phyloP scores from a whole-genome alignment of 2,888 invertebrate species.

The Strigamia maritima region DNA sequence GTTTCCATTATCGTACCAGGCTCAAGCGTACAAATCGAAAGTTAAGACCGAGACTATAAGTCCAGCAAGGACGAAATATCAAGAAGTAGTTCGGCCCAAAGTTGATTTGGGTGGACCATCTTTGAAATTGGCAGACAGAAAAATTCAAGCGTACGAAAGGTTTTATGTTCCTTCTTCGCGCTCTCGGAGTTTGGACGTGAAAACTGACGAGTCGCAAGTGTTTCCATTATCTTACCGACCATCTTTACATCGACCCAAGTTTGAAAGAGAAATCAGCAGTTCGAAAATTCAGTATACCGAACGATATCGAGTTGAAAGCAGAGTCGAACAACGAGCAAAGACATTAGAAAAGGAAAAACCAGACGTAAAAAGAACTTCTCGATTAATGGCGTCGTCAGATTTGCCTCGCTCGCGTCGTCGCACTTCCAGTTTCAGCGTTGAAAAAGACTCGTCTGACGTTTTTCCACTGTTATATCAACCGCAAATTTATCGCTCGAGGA shows the following conservation, averaged over 20 bases:
- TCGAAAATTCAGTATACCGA: neutral
- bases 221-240: neutral
- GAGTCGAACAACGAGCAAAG: neutral
- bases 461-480: neutral
- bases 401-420: neutral
- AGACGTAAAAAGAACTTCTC: neutral
- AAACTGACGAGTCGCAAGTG: neutral
- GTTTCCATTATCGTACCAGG: neutral
- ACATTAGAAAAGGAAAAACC: neutral
- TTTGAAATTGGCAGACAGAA: neutral
- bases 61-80: neutral
- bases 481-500: neutral
- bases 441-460: neutral
- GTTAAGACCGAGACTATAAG: neutral
- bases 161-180: neutral
- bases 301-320: neutral
- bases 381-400: neutral
- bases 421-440: neutral
- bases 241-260: neutral
- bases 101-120: neutral
- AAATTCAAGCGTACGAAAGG: neutral
- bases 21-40: neutral
- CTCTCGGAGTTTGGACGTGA: neutral
- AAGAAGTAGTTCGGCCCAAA: neutral
- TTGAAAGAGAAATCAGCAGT: neutral